phyloP scores from a whole-genome alignment of 2,797 vertebrate species.

The Poecilia gillii region DNA sequence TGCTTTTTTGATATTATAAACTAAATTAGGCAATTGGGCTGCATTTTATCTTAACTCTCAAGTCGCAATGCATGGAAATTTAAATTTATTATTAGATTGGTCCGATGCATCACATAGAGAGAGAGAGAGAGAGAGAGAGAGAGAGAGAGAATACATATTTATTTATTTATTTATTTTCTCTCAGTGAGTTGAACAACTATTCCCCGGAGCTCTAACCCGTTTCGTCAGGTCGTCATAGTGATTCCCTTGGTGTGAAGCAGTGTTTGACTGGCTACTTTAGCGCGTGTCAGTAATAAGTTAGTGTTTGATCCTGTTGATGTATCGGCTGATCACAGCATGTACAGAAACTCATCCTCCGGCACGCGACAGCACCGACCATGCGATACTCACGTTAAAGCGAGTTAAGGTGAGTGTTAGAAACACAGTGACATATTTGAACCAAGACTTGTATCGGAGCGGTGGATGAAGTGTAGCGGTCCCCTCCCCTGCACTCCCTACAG shows the following conservation, averaged over 20 bases:
- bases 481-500: not conserved
- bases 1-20: not conserved
- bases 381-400: not conserved
- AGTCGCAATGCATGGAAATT: not conserved
- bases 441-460: not conserved
- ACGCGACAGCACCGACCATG: not conserved
- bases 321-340: not conserved
- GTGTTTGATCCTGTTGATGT: not conserved
- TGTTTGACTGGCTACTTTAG: not conserved
- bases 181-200: not conserved
- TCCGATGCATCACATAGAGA: too few relatives aligned
- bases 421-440: not conserved
- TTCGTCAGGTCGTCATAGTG: not conserved
- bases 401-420: not conserved
- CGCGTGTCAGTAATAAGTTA: not conserved
- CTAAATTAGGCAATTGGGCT: not conserved
- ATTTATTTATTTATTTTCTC: not conserved
- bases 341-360: not conserved
- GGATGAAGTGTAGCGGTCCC: not conserved
- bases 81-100: not conserved
- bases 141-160: too few relatives aligned
- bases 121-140: too few relatives aligned
- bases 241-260: not conserved
- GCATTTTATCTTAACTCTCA: not conserved
- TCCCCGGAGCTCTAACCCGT: not conserved